These are phyloP conservation scores for Cryptophagus acutangulus DNA, from an alignment of 2,888 invertebrate species.

Conservation along the genomic window DNA sequence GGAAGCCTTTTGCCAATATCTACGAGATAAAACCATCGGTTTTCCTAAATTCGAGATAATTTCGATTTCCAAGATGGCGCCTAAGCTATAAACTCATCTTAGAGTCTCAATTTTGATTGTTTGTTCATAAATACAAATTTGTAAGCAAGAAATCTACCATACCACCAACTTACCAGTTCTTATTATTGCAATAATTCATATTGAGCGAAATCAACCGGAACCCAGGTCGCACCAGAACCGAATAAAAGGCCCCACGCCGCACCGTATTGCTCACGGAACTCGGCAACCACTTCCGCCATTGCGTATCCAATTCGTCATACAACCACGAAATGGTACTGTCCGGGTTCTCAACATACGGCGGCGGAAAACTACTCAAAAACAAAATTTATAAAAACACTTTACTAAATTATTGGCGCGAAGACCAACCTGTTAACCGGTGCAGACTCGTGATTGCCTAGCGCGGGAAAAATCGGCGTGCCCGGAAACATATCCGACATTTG, in stretches of 20 bases:
- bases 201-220: constrained; percentile 91
- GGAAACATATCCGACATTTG: constrained; percentile 87
- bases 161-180: constrained; percentile 70
- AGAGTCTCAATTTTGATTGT: neutral
- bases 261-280: constrained; percentile 82
- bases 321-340: constrained; percentile 87
- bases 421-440: constrained; percentile 94
- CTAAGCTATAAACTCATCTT: no score
- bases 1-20: no score
- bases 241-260: constrained; percentile 85
- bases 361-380: constrained; percentile 67
- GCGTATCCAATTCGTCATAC: constrained; percentile 81
- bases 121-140: neutral
- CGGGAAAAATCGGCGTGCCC: constrained; percentile 87
- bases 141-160: neutral
- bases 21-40: no score
- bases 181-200: constrained; percentile 94
- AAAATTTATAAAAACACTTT: neutral
- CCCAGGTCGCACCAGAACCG: constrained; percentile 82
- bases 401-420: neutral
- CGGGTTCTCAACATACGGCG: constrained; percentile 74
- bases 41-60: no score
- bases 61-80: no score
- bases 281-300: constrained; percentile 91
- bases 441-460: constrained; percentile 94